Evolutionary conservation across 2,113 vertebrate genomes (phyloP), one percentile per base, ranked within the genome.

Genomic region (Myotis lucifugus): DNA sequence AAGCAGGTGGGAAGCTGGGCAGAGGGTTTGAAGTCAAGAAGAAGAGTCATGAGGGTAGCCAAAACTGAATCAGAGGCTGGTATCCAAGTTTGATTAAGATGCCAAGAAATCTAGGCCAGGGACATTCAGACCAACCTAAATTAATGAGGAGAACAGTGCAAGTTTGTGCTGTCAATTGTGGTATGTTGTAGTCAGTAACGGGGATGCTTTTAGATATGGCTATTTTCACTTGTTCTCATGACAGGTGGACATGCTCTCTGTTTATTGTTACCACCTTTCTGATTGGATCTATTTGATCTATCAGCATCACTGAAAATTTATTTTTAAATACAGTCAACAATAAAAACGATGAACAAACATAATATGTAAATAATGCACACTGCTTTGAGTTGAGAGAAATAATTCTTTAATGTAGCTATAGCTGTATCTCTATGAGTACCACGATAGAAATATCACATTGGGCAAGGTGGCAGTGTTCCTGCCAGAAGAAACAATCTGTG

Each of bases 401-500:
- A 77, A 93, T 34, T 90, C 73, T 50, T 93, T 37, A 90, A 59
- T 72, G 54, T 29, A 72, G 29, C 67, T 42, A 2, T 25, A 73
- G 11, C 66, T 69, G 13, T 42, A 15, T 94, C 76, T 94, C 87
- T 67, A 17, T 27, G 42, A 18, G n/a, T n/a, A 67, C 91, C 82
- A 40, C 52, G 83, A 81, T 50, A 92, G n/a, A 83, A 56, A 76
- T 87, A 77, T 67, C 93, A 46, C 7, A 34, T 10, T 11, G 70
- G 69, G 15, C 46, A 88, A 34, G 18, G 40, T 15, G 6, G 4
- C 46, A 27, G 48, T 34, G 1, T 15, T 92, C 52, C 74, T 88
- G 85, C 90, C 96, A 92, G 90, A 94, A 88, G 88, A 88, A 93
- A 64, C 50, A 90, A 56, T 83, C 88, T 93, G 77, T 34, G 34